phyloP scores from a whole-genome alignment of 2,113 vertebrate genomes.

The Calonectris borealis region DNA sequence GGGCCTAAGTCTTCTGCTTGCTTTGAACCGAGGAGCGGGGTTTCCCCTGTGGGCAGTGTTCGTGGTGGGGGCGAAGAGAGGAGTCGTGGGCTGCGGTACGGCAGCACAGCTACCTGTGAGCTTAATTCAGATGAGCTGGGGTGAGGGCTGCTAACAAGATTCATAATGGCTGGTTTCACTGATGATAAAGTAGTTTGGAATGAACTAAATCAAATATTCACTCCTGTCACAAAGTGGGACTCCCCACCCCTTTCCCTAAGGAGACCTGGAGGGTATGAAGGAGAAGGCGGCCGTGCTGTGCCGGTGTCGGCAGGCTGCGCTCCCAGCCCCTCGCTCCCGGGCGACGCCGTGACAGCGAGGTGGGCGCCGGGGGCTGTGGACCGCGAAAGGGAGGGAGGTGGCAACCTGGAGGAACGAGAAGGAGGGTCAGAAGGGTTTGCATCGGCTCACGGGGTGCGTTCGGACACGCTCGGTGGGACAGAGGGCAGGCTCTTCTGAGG shows the following conservation, averaged over 20 bases:
- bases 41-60: neutral
- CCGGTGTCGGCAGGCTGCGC: fast-evolving
- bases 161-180: neutral
- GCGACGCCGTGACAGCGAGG: fast-evolving
- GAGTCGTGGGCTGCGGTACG: no score
- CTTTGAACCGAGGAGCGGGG: fast-evolving
- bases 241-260: neutral
- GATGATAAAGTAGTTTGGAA: neutral
- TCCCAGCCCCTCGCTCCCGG: neutral
- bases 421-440: no score
- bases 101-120: neutral
- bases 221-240: neutral
- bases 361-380: fast-evolving
- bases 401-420: neutral
- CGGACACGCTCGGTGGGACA: fast-evolving
- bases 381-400: neutral
- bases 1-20: neutral
- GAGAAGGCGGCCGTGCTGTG: fast-evolving
- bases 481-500: neutral
- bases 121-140: neutral
- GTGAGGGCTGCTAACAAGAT: neutral
- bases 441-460: fast-evolving
- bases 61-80: neutral
- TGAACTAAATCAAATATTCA: neutral
- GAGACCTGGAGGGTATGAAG: neutral